Percentiles rank a stretch among this genome's conserved stretches.
Conservation (phyloP, 2,888 invertebrate genomes). For the Trichogramma evanescens region DNA sequence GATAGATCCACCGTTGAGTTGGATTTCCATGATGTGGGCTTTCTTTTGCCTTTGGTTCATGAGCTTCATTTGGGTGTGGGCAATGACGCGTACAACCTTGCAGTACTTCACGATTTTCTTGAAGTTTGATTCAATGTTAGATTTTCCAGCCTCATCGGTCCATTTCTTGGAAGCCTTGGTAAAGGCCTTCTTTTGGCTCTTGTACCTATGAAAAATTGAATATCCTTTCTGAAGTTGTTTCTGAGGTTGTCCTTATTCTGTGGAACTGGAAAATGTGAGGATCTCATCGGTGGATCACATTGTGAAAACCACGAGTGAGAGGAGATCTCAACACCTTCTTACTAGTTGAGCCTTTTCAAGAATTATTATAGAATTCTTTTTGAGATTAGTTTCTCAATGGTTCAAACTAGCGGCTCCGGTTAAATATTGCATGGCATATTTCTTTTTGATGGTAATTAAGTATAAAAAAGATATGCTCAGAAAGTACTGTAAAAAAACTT, state of each 20-base stretch:
- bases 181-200: slow-evolving; percentile 99
- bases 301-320: slow-evolving; percentile 31
- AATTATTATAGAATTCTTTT: neutral
- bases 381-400: too few relatives aligned
- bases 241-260: neutral
- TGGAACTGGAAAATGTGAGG: slow-evolving; percentile 20
- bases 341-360: slow-evolving; percentile 31
- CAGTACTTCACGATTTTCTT: slow-evolving; percentile 98
- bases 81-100: slow-evolving; percentile 90
- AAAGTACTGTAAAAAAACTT: slow-evolving; percentile 32
- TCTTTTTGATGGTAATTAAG: neutral
- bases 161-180: slow-evolving; percentile 97
- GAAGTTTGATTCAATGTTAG: slow-evolving; percentile 94
- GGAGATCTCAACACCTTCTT: slow-evolving; percentile 40
- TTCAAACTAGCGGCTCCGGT: slow-evolving; percentile 20
- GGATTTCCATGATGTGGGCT: slow-evolving; percentile 99
- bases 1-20: slow-evolving; percentile 94
- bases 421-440: slow-evolving; percentile 24
- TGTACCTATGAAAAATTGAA: slow-evolving; percentile 69
- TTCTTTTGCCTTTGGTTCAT: slow-evolving; percentile 98
- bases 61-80: slow-evolving; percentile 98
- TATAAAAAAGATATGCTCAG: neutral
- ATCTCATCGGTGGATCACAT: slow-evolving; percentile 32
- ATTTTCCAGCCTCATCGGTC: slow-evolving; percentile 94
- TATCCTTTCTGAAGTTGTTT: slow-evolving; percentile 10